Conservation (phyloP, 2,113 vertebrate species). For the Ranitomeya variabilis region DNA sequence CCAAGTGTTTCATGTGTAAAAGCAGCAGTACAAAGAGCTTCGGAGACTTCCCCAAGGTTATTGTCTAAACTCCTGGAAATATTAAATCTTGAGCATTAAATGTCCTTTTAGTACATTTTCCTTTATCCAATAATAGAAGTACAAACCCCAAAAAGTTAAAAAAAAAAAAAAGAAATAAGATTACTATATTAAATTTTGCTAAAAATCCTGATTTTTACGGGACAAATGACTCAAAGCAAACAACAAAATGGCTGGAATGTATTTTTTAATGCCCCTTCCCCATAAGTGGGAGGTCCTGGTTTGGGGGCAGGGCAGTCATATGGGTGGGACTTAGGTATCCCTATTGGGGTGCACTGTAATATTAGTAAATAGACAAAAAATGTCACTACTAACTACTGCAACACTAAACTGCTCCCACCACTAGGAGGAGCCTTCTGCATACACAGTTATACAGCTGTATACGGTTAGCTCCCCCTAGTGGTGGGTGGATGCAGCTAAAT, state of each 20-base stretch:
- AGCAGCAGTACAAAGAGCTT: slow-evolving; percentile 4
- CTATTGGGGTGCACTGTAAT: no score
- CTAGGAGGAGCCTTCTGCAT: not conserved
- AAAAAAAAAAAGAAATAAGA: not conserved
- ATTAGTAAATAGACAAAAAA: no score
- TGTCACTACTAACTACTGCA: no score
- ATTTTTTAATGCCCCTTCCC: no score
- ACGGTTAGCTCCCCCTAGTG: not conserved
- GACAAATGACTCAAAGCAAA: no score
- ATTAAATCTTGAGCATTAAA: slow-evolving; percentile 23
- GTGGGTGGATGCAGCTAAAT: not conserved
- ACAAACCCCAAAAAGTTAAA: not conserved
- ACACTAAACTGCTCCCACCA: not conserved
- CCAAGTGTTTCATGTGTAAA: slow-evolving; percentile 39
- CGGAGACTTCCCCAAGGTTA: slow-evolving; percentile 16
- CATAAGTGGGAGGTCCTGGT: no score
- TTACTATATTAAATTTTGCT: not conserved
- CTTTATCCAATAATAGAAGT: not conserved
- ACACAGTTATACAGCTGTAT: not conserved
- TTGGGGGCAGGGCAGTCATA: no score
- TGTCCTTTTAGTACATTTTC: not conserved
- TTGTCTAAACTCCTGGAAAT: slow-evolving; percentile 10
- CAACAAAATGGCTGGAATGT: no score
- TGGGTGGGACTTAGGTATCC: no score
- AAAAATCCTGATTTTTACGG: no score